Evolutionary conservation across 2,113 vertebrate genomes (phyloP).

Genomic region (Fregata magnificens): DNA sequence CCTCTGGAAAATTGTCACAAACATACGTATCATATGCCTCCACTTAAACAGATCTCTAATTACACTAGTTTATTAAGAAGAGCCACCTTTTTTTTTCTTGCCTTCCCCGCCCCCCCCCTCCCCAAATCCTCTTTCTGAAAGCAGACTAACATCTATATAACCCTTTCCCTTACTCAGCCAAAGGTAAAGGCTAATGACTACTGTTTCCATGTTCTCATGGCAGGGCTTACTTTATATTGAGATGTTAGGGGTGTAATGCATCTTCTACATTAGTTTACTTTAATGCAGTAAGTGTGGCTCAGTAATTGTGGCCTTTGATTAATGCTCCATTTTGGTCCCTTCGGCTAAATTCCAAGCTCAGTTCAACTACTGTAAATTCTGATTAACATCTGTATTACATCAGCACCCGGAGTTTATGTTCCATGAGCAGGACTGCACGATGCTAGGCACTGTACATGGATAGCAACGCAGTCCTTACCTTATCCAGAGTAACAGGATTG

Average conservation of each 20-base stretch:
- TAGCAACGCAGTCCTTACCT: background rate
- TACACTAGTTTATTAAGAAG: slow-evolving; percentile 44
- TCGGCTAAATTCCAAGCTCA: background rate
- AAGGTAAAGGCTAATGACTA: background rate
- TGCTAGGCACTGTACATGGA: background rate
- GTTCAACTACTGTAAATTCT: slow-evolving; percentile 6
- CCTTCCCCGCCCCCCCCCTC: no score
- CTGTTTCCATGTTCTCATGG: background rate
- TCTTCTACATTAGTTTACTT: background rate
- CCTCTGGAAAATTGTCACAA: slow-evolving; percentile 79
- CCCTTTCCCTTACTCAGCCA: background rate
- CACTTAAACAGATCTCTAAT: slow-evolving; percentile 65
- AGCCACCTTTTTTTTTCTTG: background rate
- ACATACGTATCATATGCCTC: slow-evolving; percentile 66
- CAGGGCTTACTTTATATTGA: background rate
- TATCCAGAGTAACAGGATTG: background rate
- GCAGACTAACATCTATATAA: background rate
- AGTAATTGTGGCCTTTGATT: background rate
- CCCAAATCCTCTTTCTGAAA: background rate
- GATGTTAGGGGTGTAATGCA: background rate
- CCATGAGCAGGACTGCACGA: background rate
- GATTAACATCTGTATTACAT: slow-evolving; percentile 10
- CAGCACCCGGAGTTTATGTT: background rate
- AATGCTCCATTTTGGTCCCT: background rate
- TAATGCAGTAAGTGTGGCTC: background rate